Conservation (phyloP, 1,140 invertebrate species). For the Melitaea cinxia region DNA sequence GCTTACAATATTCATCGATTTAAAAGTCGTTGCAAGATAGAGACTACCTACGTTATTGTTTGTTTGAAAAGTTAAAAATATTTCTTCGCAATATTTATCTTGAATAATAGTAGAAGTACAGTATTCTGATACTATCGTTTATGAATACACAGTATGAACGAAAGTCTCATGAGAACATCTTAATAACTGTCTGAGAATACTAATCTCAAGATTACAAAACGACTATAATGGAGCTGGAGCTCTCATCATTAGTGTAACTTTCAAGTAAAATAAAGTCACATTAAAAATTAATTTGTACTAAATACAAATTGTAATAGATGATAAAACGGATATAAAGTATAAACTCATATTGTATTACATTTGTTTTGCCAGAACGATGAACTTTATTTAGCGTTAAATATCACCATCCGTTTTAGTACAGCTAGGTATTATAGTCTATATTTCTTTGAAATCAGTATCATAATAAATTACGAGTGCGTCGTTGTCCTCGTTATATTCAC, state of each 20-base stretch:
- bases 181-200: neutral
- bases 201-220: neutral
- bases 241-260: neutral
- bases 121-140: too few relatives aligned
- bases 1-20: slow-evolving; percentile 42
- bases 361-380: neutral
- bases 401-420: slow-evolving; percentile 4
- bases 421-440: neutral
- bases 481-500: slow-evolving; percentile 31
- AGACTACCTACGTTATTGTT: neutral
- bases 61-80: neutral
- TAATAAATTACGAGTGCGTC: neutral
- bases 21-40: slow-evolving; percentile 29
- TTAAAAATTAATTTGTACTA: too few relatives aligned
- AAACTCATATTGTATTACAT: neutral
- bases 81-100: too few relatives aligned
- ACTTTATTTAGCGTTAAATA: neutral
- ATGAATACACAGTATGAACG: neutral
- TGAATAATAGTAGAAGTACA: too few relatives aligned
- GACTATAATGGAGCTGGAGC: neutral
- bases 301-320: too few relatives aligned
- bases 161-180: neutral
- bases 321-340: neutral
- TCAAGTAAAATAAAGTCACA: neutral
- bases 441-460: neutral